A percentile compares a stretch with the other conserved stretches of the same genome.
phyloP scores from a whole-genome alignment of 2,888 invertebrate species.

The Drosophila stalkeri region DNA sequence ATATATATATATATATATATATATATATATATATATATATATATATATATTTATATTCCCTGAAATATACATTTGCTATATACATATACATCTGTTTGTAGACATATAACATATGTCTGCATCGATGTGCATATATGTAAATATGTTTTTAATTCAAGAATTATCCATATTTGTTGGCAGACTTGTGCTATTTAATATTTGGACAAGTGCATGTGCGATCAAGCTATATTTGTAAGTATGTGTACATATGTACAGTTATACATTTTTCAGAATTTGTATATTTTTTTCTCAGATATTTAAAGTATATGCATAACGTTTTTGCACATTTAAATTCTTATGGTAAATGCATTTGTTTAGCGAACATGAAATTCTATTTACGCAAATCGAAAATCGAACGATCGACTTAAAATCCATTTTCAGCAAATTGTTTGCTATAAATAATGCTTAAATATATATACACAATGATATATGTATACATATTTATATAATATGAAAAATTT shows the following conservation, averaged over 20 bases:
- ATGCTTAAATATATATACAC: neutral
- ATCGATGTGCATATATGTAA: conserved; percentile 31
- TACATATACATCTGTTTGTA: neutral
- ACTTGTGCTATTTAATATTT: conserved; percentile 63
- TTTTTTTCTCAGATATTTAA: neutral
- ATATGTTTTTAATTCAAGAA: conserved; percentile 34
- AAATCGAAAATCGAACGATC: conserved; percentile 37
- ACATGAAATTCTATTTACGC: conserved; percentile 52
- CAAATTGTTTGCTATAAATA: conserved; percentile 26
- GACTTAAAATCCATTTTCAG: conserved; percentile 30
- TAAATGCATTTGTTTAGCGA: conserved; percentile 50
- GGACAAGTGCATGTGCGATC: conserved; percentile 71
- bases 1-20: neutral
- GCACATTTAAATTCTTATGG: conserved; percentile 39
- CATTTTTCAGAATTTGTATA: conserved; percentile 11
- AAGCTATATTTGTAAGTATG: conserved; percentile 10
- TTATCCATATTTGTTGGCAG: conserved; percentile 56
- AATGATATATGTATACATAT: neutral
- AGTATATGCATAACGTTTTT: conserved; percentile 21
- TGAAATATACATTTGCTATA: too few relatives aligned
- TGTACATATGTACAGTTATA: neutral
- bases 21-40: neutral
- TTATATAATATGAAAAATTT: neutral
- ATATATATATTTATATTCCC: neutral
- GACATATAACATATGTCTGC: conserved; percentile 16